Conservation (phyloP, 2,888 invertebrate genomes). For the Cactoblastis cactorum region DNA sequence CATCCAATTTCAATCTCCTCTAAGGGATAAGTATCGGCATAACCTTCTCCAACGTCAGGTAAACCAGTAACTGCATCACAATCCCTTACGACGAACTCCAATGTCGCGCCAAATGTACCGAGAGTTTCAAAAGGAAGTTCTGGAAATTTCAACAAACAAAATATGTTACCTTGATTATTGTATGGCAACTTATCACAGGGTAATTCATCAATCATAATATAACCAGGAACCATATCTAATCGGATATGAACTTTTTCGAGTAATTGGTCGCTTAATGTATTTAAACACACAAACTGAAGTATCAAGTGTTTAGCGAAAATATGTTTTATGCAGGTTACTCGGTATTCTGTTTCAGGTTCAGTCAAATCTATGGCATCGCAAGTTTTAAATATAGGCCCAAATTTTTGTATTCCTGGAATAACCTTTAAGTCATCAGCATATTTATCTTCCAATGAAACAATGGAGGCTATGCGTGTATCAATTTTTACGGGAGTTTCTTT, state of each 20-base stretch:
- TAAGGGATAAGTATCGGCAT: slow-evolving; percentile 96
- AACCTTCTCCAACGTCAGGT: slow-evolving; percentile 97
- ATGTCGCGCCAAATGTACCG: slow-evolving; percentile 90
- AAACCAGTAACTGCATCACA: slow-evolving; percentile 97
- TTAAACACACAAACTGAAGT: slow-evolving; percentile 97
- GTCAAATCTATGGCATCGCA: slow-evolving; percentile 93
- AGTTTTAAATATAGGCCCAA: slow-evolving; percentile 94
- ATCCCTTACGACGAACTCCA: slow-evolving; percentile 97
- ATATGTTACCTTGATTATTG: slow-evolving; percentile 91
- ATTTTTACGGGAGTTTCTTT: slow-evolving; percentile 85
- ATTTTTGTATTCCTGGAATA: slow-evolving; percentile 89
- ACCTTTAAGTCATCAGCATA: slow-evolving; percentile 84
- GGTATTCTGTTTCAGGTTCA: slow-evolving; percentile 98
- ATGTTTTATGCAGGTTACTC: slow-evolving; percentile 95
- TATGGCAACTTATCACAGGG: slow-evolving; percentile 82
- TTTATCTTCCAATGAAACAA: slow-evolving; percentile 92
- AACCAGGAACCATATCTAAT: slow-evolving; percentile 89
- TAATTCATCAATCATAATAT: slow-evolving; percentile 80
- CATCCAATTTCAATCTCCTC: slow-evolving; percentile 85
- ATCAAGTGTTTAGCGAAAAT: slow-evolving; percentile 91
- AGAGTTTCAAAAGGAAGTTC: slow-evolving; percentile 81
- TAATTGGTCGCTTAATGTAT: slow-evolving; percentile 96
- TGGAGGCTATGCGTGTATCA: slow-evolving; percentile 86
- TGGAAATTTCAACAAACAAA: slow-evolving; percentile 86
- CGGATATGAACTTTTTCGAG: slow-evolving; percentile 95